Evolutionary conservation across 2,113 vertebrate genomes (phyloP), one percentile per base, ranked within the genome.

Genomic region (Chunga burmeisteri): DNA sequence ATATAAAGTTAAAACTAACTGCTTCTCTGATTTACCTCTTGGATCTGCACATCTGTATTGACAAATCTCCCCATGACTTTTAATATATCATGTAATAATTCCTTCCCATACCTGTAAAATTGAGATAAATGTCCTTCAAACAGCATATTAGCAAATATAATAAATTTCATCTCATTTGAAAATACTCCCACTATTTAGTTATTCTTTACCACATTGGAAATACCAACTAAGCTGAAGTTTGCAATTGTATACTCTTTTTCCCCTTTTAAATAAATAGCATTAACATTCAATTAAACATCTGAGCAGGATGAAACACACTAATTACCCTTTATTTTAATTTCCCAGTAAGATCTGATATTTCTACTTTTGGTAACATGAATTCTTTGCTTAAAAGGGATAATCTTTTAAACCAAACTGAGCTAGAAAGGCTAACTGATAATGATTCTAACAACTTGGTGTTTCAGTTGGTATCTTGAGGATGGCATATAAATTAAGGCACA

Each of bases 21-120:
- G 20, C 22, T 80, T 78, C n/a, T 47, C 25, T 71, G 49, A 59
- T 97, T 98, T 96, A 98, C 98, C 98, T 98, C 98, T 59, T 78
- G 94, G 34, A 98, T 92, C 77, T 98, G 97, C 55, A 81, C 46
- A n/a, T 98, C 98, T 81, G 98, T 98, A 66, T 47, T 96, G 74
- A 98, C 27, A 63, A 91, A 92, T 91, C 83, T 97, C 90, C 93
- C 98, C 62, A 98, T 94, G 55, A 65, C 4, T 49, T 86, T 63
- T 32, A 97, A 78, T 14, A 98, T 55, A 32, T 13, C 67, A 15
- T 85, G 18, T 40, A 98, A 25, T 74, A 97, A 78, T 7, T 95
- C 53, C 13, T 85, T n/a, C 30, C 97, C 96, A 58, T 91, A 96
- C 78, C 98, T 98, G 74, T 68, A 97, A 94, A 96, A 82, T 87